phyloP scores from a whole-genome alignment of 2,113 vertebrate species.

The Microcebus murinus region DNA sequence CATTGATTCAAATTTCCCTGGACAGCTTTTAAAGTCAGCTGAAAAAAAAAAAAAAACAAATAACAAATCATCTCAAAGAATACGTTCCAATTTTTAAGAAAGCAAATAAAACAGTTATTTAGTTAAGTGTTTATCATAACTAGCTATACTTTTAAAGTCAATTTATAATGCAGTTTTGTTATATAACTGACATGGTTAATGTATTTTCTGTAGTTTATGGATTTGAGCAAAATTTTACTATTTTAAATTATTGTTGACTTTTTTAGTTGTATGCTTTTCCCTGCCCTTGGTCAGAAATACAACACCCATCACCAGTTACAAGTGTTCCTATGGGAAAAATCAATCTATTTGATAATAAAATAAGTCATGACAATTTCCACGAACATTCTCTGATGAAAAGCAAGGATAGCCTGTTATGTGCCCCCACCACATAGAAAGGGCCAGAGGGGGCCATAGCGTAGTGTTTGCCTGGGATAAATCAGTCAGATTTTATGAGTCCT shows the following conservation, averaged over 20 bases:
- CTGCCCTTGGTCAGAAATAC: neutral
- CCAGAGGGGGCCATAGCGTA: neutral
- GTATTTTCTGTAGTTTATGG: neutral
- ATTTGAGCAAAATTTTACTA: constrained; percentile 2
- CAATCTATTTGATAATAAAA: constrained; percentile 15
- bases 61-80: neutral
- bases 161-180: constrained; percentile 2
- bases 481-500: neutral
- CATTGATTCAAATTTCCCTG: constrained; percentile 38
- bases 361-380: neutral
- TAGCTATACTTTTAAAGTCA: neutral
- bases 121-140: neutral
- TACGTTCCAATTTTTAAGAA: constrained; percentile 50
- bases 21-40: constrained; percentile 34
- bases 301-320: neutral
- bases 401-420: neutral
- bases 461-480: constrained; percentile 11
- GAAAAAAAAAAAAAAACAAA: constrained; percentile 18
- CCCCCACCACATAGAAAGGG: neutral
- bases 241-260: neutral
- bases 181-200: neutral
- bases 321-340: neutral
- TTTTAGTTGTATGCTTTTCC: neutral
- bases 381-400: constrained; percentile 35
- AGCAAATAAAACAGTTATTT: constrained; percentile 19